A percentile compares a stretch with the other conserved stretches of the same genome.
Evolutionary conservation across 2,888 invertebrate species (phyloP).

Genomic region (Trichacis sp.): DNA sequence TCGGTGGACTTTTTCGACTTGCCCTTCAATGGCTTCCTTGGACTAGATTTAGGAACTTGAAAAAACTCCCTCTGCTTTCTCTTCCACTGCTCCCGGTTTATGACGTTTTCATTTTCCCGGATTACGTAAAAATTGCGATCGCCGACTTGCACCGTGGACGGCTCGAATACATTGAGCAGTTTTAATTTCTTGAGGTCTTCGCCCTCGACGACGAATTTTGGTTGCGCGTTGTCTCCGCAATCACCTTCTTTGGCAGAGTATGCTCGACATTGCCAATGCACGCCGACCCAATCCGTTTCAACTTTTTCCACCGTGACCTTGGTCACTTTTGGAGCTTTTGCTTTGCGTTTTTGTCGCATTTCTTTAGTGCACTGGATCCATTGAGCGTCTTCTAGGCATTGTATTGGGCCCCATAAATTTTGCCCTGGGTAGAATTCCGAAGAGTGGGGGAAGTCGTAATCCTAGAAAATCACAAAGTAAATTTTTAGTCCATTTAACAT

Average conservation of each 20-base stretch:
- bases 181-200: constrained; percentile 86
- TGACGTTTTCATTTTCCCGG: constrained; percentile 79
- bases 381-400: constrained; percentile 81
- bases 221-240: constrained; percentile 75
- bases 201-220: constrained; percentile 77
- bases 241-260: constrained; percentile 72
- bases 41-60: constrained; percentile 65
- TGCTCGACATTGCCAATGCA: constrained; percentile 89
- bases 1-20: constrained; percentile 48
- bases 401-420: constrained; percentile 80
- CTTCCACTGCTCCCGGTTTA: constrained; percentile 84
- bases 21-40: constrained; percentile 58
- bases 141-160: constrained; percentile 89
- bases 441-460: constrained; percentile 72
- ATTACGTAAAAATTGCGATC: constrained; percentile 88
- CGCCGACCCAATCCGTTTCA: constrained; percentile 83
- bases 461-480: constrained; percentile 57
- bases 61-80: constrained; percentile 64
- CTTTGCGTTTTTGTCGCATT: constrained; percentile 72
- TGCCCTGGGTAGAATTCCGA: constrained; percentile 80
- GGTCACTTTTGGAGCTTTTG: constrained; percentile 67
- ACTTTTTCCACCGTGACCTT: constrained; percentile 84
- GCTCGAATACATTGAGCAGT: constrained; percentile 87
- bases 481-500: too few species aligned
- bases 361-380: constrained; percentile 85